phyloP scores from a whole-genome alignment of 2,797 vertebrate genomes.

The Aplochiton taeniatus region DNA sequence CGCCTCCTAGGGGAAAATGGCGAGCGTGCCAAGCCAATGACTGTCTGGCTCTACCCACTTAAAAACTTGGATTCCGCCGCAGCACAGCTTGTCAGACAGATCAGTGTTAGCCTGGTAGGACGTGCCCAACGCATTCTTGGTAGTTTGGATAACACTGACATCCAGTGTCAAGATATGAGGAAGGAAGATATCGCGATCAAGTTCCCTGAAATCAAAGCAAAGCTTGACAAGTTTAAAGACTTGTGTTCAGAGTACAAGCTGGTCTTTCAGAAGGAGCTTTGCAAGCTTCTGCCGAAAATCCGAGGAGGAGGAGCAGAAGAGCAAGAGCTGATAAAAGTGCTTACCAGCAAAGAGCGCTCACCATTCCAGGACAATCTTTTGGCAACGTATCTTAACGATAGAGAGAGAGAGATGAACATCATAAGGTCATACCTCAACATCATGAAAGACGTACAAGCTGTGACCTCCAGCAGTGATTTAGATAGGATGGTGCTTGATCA shows the following conservation, averaged over 20 bases:
- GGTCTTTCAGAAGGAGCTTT: slow-evolving; percentile 44
- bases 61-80: slow-evolving; percentile 47
- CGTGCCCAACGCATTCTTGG: slow-evolving; percentile 50
- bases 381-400: slow-evolving; percentile 20
- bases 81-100: slow-evolving; percentile 47
- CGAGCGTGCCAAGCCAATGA: slow-evolving; percentile 52
- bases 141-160: slow-evolving; percentile 26
- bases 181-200: slow-evolving; percentile 16
- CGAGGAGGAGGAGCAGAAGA: slow-evolving; percentile 32
- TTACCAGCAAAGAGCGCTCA: slow-evolving; percentile 22
- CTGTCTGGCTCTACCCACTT: slow-evolving; percentile 65
- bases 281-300: slow-evolving; percentile 36
- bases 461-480: slow-evolving; percentile 36
- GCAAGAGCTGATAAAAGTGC: slow-evolving; percentile 21
- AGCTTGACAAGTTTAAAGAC: slow-evolving; percentile 35
- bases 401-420: slow-evolving; percentile 35
- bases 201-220: slow-evolving; percentile 43
- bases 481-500: slow-evolving; percentile 25
- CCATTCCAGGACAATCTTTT: slow-evolving; percentile 28
- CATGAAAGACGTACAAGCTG: slow-evolving; percentile 27
- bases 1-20: slow-evolving; percentile 38
- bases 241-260: slow-evolving; percentile 42
- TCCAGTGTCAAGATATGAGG: slow-evolving; percentile 39
- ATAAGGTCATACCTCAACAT: slow-evolving; percentile 37
- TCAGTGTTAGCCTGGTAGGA: slow-evolving; percentile 31